A percentile compares a stretch with the other conserved stretches of the same genome.
These are phyloP conservation scores for Matsumurasca onukii DNA, from an alignment of 1,140 invertebrate species.

Conservation along the genomic window DNA sequence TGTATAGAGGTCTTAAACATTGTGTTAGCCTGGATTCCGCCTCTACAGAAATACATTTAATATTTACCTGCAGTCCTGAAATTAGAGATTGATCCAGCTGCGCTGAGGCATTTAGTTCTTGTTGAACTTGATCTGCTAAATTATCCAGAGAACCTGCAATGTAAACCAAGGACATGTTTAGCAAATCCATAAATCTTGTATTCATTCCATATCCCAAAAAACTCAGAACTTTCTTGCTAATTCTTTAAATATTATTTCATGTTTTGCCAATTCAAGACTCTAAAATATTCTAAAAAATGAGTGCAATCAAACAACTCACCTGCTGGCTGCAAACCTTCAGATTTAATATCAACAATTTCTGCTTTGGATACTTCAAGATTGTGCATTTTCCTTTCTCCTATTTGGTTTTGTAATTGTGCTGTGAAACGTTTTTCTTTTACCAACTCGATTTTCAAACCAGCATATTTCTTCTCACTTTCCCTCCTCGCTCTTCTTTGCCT, in stretches of 20 bases:
- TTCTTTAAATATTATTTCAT: too few species aligned
- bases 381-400: neutral
- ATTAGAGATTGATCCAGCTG: conserved; percentile 52
- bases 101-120: conserved; percentile 59
- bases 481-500: conserved; percentile 20
- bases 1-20: too few species aligned
- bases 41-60: too few species aligned
- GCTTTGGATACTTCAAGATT: neutral
- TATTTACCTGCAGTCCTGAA: conserved; percentile 17
- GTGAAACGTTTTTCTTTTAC: conserved; percentile 25
- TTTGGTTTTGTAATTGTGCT: neutral
- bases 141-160: conserved; percentile 50
- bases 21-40: too few species aligned
- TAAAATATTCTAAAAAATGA: too few species aligned
- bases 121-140: conserved; percentile 56
- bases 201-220: too few species aligned
- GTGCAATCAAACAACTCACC: neutral
- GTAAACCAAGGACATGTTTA: too few species aligned
- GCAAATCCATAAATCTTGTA: too few species aligned
- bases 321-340: neutral
- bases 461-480: conserved; percentile 27
- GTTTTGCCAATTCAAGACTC: too few species aligned
- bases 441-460: conserved; percentile 28
- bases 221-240: too few species aligned
- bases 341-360: neutral